Conservation (phyloP, 2,797 vertebrate species). For the Coccyzus lansbergi region DNA sequence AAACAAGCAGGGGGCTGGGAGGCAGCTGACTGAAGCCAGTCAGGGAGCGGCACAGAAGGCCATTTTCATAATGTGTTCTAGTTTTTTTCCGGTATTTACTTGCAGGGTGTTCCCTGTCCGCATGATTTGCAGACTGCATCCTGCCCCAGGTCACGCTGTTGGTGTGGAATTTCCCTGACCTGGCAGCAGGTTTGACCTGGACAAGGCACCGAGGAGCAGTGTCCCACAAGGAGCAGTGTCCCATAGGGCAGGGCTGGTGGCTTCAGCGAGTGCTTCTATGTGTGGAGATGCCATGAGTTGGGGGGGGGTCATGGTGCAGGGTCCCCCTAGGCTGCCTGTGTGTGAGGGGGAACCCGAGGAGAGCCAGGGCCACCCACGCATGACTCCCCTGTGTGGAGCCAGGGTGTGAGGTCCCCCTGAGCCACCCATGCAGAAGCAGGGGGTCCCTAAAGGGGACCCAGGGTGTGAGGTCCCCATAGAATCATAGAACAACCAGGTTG, state of each 20-base stretch:
- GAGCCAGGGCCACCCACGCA: no score
- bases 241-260: background rate
- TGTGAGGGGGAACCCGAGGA: no score
- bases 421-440: no score
- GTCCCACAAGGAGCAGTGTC: no score
- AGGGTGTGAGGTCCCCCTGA: no score
- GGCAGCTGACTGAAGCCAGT: background rate
- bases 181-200: accelerated
- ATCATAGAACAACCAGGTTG: no score
- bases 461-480: no score
- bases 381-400: no score
- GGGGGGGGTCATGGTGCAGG: no score
- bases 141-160: background rate
- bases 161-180: background rate
- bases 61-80: accelerated
- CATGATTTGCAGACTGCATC: background rate
- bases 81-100: background rate
- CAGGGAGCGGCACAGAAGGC: background rate
- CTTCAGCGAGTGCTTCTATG: background rate
- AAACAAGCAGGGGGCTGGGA: background rate
- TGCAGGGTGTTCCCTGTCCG: background rate
- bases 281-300: background rate
- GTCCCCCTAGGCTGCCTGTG: no score
- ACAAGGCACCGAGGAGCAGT: background rate
- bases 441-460: no score